Evolutionary conservation across 1,140 invertebrate genomes (phyloP).

Genomic region (Latrodectus geometricus): DNA sequence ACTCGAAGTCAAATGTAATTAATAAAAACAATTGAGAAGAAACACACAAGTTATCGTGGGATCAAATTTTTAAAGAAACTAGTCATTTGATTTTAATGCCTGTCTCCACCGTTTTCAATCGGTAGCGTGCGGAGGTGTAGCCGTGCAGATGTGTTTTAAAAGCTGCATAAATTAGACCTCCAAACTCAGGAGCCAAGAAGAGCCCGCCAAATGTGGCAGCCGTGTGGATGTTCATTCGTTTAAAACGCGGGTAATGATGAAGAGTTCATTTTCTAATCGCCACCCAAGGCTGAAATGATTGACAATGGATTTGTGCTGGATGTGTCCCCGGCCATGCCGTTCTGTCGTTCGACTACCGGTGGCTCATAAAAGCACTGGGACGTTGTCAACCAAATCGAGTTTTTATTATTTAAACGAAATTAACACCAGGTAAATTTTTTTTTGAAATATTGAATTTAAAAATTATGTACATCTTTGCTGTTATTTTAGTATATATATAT

Average conservation of each 20-base stretch:
- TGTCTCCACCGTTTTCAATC: too few relatives aligned
- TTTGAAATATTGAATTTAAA: too few relatives aligned
- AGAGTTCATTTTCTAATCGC: conserved; percentile 43
- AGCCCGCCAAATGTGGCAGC: conserved; percentile 42
- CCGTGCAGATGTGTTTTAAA: conserved; percentile 18
- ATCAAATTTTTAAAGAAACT: too few relatives aligned
- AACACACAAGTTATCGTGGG: too few relatives aligned
- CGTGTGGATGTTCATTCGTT: neutral
- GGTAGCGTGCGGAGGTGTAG: neutral
- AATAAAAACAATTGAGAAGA: too few relatives aligned
- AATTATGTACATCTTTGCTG: too few relatives aligned
- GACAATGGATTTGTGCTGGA: conserved; percentile 13
- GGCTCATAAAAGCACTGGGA: neutral
- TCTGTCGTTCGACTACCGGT: conserved; percentile 21
- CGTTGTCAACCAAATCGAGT: conserved; percentile 9
- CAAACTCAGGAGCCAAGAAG: neutral
- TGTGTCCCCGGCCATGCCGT: conserved; percentile 15
- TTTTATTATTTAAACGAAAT: conserved; percentile 8
- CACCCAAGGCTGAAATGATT: conserved; percentile 48
- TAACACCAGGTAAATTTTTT: neutral
- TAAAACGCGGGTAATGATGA: neutral
- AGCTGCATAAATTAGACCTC: conserved; percentile 10
- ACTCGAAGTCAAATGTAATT: too few relatives aligned
- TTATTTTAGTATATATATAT: too few relatives aligned
- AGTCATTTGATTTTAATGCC: too few relatives aligned